Conservation (phyloP, 2,113 vertebrate species). For the Barnardius zonarius region DNA sequence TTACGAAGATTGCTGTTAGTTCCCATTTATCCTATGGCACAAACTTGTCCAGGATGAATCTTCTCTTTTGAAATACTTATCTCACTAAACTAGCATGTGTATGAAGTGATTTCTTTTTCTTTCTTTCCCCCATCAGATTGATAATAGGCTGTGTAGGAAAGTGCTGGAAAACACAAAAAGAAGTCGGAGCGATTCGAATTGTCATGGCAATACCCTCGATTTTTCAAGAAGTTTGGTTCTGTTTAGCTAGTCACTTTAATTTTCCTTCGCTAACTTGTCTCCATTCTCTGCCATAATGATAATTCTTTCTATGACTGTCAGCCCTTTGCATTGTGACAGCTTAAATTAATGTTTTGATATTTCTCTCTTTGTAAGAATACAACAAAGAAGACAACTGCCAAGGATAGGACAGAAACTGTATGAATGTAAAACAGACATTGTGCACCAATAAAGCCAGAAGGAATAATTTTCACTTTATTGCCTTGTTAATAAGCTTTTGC, state of each 20-base stretch:
- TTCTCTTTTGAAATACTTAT: constrained; percentile 36
- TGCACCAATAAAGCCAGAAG: constrained; percentile 58
- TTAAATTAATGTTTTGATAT: constrained; percentile 78
- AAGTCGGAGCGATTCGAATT: constrained; percentile 50
- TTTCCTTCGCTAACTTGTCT: constrained; percentile 65
- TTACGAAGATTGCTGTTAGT: not conserved
- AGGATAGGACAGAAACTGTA: constrained; percentile 63
- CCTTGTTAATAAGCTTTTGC: constrained; percentile 55
- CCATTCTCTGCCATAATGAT: constrained; percentile 67
- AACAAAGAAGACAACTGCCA: constrained; percentile 73
- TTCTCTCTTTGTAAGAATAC: constrained; percentile 69
- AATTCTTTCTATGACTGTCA: constrained; percentile 74
- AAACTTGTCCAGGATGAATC: not conserved
- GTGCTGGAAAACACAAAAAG: constrained; percentile 53
- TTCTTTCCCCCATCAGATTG: constrained; percentile 41
- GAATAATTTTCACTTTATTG: constrained; percentile 31
- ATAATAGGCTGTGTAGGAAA: constrained; percentile 60
- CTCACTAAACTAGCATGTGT: constrained; percentile 20
- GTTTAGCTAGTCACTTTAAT: constrained; percentile 75
- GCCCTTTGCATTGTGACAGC: constrained; percentile 72
- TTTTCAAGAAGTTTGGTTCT: constrained; percentile 67
- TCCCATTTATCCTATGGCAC: constrained; percentile 47
- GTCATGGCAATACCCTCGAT: constrained; percentile 61
- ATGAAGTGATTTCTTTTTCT: constrained; percentile 41
- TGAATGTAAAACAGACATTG: constrained; percentile 61